Percentiles rank a stretch among this genome's conserved stretches.
Conservation (phyloP, 1,140 invertebrate species). For the Drosophila takahashii region DNA sequence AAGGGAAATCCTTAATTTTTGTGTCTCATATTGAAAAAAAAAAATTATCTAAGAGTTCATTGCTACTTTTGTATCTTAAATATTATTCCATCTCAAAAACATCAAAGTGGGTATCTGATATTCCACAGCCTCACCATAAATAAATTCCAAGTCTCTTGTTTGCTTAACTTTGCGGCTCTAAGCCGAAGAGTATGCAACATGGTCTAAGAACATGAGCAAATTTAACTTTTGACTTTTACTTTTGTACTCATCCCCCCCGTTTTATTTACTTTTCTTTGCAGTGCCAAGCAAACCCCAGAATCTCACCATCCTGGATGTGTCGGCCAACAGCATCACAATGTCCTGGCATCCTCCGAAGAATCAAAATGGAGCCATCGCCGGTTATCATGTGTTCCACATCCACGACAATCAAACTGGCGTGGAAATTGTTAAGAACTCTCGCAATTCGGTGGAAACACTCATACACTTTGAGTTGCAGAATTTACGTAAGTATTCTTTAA, state of each 20-base stretch:
- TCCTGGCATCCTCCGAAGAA: constrained; percentile 91
- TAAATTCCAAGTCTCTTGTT: background rate
- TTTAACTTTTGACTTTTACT: constrained; percentile 53
- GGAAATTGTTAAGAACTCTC: constrained; percentile 86
- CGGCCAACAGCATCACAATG: constrained; percentile 91
- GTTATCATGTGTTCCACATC: constrained; percentile 90
- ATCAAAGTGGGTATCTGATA: background rate
- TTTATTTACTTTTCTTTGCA: constrained; percentile 84
- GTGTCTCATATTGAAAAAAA: background rate
- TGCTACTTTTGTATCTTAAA: background rate
- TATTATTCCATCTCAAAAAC: background rate
- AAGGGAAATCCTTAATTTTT: too few species aligned
- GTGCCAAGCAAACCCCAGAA: constrained; percentile 93
- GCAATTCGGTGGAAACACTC: constrained; percentile 82
- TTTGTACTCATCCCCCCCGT: constrained; percentile 26
- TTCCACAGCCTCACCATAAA: background rate
- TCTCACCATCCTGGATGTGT: constrained; percentile 90
- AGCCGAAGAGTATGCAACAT: constrained; percentile 49
- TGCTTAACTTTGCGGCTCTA: constrained; percentile 22
- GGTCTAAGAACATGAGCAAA: constrained; percentile 44
- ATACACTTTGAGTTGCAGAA: constrained; percentile 87
- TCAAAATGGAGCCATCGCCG: constrained; percentile 89
- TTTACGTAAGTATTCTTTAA: constrained; percentile 87
- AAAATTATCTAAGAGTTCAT: background rate
- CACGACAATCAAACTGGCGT: constrained; percentile 89